Percentiles rank a stretch among this genome's conserved stretches.
Evolutionary conservation across 2,888 invertebrate genomes (phyloP).

Genomic region (Malacosoma neustria): DNA sequence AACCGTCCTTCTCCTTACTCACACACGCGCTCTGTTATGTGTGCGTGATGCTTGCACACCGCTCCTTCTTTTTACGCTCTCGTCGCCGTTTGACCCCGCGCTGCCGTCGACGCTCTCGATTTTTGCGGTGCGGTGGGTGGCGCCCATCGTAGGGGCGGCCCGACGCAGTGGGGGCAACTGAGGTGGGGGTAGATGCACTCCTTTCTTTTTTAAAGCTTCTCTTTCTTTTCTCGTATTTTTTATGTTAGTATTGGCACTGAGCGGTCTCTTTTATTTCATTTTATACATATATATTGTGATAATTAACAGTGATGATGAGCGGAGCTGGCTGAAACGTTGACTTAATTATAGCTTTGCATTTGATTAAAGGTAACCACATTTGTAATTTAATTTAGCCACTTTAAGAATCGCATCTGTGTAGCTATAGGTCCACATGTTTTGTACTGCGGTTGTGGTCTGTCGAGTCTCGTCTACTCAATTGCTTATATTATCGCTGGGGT

Average conservation of each 20-base stretch:
- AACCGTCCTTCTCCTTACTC: slow-evolving; percentile 67
- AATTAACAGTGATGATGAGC: slow-evolving; percentile 71
- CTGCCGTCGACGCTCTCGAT: slow-evolving; percentile 74
- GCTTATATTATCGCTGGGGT: slow-evolving; percentile 32
- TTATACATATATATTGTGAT: slow-evolving; percentile 66
- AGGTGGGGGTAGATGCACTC: slow-evolving; percentile 72
- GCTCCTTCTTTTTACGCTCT: slow-evolving; percentile 73
- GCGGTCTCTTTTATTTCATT: slow-evolving; percentile 71
- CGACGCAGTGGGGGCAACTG: slow-evolving; percentile 54
- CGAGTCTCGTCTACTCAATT: slow-evolving; percentile 34
- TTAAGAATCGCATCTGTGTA: slow-evolving; percentile 22
- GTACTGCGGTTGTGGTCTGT: slow-evolving; percentile 27
- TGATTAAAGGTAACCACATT: slow-evolving; percentile 66
- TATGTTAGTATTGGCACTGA: slow-evolving; percentile 65
- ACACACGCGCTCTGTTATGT: slow-evolving; percentile 52
- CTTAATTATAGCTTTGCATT: slow-evolving; percentile 70
- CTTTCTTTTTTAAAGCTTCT: slow-evolving; percentile 74
- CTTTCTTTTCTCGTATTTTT: slow-evolving; percentile 74
- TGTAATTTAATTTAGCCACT: slow-evolving; percentile 50
- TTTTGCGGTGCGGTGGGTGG: slow-evolving; percentile 80
- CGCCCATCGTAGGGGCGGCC: slow-evolving; percentile 72
- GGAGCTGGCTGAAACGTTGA: slow-evolving; percentile 55
- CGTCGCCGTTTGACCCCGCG: slow-evolving; percentile 74
- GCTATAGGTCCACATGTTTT: slow-evolving; percentile 22
- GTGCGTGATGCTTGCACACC: slow-evolving; percentile 60